Percentiles rank a stretch among this genome's conserved stretches.
These are phyloP conservation scores for Paedocypris micromegethes DNA, from an alignment of 2,797 vertebrate genomes.

Conservation along the genomic window DNA sequence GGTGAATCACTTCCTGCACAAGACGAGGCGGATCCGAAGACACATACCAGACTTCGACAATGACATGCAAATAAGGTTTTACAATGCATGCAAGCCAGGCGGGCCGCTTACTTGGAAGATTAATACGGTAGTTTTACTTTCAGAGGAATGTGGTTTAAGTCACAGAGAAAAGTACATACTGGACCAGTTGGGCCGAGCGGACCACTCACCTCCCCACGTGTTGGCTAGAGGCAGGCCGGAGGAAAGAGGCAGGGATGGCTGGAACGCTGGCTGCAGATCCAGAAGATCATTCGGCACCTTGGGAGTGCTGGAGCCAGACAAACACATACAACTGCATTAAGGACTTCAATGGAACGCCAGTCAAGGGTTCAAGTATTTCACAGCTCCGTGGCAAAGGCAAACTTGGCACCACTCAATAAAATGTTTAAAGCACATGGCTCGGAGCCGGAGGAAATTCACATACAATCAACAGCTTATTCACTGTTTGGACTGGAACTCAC, in stretches of 20 bases:
- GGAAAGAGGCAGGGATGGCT: constrained; percentile 77
- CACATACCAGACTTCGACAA: no score
- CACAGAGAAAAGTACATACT: no score
- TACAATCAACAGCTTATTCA: constrained; percentile 29
- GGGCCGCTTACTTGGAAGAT: no score
- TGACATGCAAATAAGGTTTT: no score
- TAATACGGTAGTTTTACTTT: no score
- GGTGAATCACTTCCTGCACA: no score
- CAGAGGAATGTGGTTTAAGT: no score
- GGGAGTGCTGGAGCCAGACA: constrained; percentile 70
- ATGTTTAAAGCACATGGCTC: constrained; percentile 22
- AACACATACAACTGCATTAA: constrained; percentile 32
- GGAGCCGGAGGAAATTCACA: constrained; percentile 16
- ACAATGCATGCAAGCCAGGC: no score
- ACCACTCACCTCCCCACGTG: constrained; percentile 90
- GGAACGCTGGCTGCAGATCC: constrained; percentile 91
- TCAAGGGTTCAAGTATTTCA: constrained; percentile 31
- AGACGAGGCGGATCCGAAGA: no score
- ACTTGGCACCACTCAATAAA: constrained; percentile 30
- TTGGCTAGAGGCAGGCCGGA: constrained; percentile 74
- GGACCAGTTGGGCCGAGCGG: neutral
- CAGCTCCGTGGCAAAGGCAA: constrained; percentile 30
- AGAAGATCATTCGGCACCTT: constrained; percentile 90
- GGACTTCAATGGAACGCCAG: constrained; percentile 18
- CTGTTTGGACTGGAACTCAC: constrained; percentile 4